Conservation (phyloP, 2,888 invertebrate species). For the Drosophila ochracea region DNA sequence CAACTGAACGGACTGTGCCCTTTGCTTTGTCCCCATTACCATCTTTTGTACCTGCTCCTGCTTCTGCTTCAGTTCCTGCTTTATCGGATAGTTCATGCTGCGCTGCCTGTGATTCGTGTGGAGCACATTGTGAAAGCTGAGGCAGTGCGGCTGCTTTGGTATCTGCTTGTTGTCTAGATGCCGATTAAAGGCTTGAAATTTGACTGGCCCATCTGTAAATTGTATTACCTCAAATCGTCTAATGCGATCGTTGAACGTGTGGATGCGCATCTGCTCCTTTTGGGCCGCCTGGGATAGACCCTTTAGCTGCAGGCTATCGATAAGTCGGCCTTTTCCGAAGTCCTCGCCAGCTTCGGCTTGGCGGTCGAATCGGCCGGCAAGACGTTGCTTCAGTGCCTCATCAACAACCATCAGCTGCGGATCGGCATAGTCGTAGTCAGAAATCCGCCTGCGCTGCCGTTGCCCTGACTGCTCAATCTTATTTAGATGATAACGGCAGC, state of each 20-base stretch:
- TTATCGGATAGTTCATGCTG: slow-evolving; percentile 3
- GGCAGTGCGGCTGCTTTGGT: slow-evolving; percentile 40
- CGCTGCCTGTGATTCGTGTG: slow-evolving; percentile 58
- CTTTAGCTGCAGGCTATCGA: slow-evolving; percentile 6
- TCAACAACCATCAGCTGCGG: slow-evolving; percentile 59
- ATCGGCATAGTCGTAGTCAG: slow-evolving; percentile 4
- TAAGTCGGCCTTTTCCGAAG: not conserved
- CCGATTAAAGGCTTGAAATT: slow-evolving; percentile 39
- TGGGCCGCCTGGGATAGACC: not conserved
- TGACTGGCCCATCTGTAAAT: slow-evolving; percentile 64
- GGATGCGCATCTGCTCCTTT: slow-evolving; percentile 32
- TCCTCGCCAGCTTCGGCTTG: slow-evolving; percentile 3
- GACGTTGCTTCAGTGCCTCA: slow-evolving; percentile 43
- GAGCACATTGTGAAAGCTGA: slow-evolving; percentile 48
- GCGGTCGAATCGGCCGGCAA: slow-evolving; percentile 33
- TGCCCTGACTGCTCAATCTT: slow-evolving; percentile 35
- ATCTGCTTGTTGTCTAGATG: slow-evolving; percentile 13
- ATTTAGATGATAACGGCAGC: slow-evolving; percentile 44
- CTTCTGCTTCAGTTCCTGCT: not conserved
- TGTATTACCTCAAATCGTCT: slow-evolving; percentile 53
- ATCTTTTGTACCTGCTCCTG: not conserved
- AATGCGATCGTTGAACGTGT: slow-evolving; percentile 52
- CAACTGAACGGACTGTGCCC: not conserved
- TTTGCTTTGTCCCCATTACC: not conserved
- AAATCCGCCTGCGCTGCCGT: not conserved